Evolutionary conservation across 2,888 invertebrate species (phyloP).

Genomic region (Rotaria macrura): DNA sequence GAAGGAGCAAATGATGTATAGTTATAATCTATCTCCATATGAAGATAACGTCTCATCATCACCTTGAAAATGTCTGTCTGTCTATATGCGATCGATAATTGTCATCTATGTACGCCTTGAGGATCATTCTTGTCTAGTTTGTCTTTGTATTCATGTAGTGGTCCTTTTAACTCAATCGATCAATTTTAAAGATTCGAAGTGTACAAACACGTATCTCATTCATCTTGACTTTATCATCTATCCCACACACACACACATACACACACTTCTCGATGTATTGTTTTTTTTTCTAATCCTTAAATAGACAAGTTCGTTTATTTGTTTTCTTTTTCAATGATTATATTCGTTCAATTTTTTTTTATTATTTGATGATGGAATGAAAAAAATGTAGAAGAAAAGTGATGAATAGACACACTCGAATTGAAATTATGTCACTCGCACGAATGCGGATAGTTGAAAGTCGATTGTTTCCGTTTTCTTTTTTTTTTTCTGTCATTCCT

Average conservation of each 20-base stretch:
- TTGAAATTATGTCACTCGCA: background rate
- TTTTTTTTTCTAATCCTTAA: background rate
- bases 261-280: background rate
- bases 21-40: background rate
- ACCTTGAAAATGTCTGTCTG: background rate
- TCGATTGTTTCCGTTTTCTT: background rate
- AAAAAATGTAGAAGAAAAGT: background rate
- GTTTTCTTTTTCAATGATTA: background rate
- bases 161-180: background rate
- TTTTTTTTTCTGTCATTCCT: background rate
- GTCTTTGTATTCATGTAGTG: background rate
- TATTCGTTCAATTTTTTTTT: background rate
- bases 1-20: background rate
- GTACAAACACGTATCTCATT: background rate
- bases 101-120: background rate
- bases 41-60: background rate
- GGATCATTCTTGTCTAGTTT: background rate
- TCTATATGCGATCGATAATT: background rate
- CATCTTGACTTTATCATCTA: background rate
- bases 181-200: background rate
- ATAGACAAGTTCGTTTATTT: background rate
- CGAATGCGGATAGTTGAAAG: background rate
- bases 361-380: background rate
- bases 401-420: background rate
- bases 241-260: background rate